Conservation (phyloP, 2,888 invertebrate genomes). For the Theristus sp. region DNA sequence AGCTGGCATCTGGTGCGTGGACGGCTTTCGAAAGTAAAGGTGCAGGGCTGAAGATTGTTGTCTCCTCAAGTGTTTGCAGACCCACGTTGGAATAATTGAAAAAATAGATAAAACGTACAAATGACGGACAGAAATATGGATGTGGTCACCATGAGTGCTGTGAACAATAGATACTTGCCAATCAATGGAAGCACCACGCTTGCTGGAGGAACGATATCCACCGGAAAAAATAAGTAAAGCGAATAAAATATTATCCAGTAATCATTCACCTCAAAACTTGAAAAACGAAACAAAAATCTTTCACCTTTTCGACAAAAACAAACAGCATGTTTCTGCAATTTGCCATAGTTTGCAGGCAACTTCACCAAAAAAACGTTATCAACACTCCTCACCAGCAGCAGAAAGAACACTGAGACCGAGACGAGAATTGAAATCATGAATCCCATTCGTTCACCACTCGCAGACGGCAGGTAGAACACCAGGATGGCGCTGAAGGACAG, state of each 20-base stretch:
- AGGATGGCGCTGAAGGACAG: conserved; percentile 40
- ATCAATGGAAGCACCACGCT: conserved; percentile 50
- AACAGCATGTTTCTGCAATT: too few relatives aligned
- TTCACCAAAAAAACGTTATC: not conserved
- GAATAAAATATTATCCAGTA: too few relatives aligned
- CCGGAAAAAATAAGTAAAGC: conserved; percentile 10
- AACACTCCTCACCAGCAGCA: conserved; percentile 55
- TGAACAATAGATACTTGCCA: conserved; percentile 77
- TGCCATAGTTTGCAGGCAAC: too few relatives aligned
- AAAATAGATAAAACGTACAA: conserved; percentile 13
- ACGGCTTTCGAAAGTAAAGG: conserved; percentile 65
- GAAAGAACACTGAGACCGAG: conserved; percentile 91
- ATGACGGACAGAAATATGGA: conserved; percentile 32
- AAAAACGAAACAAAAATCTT: too few relatives aligned
- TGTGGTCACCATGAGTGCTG: conserved; percentile 80
- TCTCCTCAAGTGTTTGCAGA: too few relatives aligned
- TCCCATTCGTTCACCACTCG: conserved; percentile 92
- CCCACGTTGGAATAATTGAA: too few relatives aligned
- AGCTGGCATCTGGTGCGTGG: conserved; percentile 77
- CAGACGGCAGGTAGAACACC: conserved; percentile 89
- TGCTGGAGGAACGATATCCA: conserved; percentile 82
- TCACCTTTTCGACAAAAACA: too few relatives aligned
- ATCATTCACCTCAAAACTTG: too few relatives aligned
- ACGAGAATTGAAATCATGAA: conserved; percentile 92
- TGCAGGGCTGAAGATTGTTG: conserved; percentile 58